These are phyloP conservation scores for Haliclona indistincta DNA, from an alignment of 37 sponge, comb jelly and placozoan species.

Conservation along the genomic window DNA sequence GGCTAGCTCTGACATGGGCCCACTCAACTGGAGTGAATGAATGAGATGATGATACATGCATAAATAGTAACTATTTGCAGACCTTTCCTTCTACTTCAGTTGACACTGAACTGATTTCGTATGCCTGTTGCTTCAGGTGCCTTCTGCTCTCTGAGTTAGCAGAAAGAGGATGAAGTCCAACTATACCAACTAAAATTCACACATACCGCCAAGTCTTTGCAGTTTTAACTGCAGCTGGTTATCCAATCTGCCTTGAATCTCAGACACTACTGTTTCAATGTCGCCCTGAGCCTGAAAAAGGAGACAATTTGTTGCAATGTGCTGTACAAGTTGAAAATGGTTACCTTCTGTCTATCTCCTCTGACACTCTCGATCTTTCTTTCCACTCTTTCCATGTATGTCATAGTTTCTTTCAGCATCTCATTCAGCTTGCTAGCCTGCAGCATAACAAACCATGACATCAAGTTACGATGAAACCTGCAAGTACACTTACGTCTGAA, in stretches of 20 bases:
- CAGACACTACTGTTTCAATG: slow-evolving; percentile 17
- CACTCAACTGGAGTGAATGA: slow-evolving; percentile 12
- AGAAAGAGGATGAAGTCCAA: background rate
- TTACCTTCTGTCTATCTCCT: background rate
- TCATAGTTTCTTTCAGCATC: slow-evolving; percentile 31
- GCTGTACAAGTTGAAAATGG: background rate
- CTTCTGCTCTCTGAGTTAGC: slow-evolving; percentile 10
- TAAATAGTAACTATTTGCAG: background rate
- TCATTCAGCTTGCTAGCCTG: slow-evolving; percentile 46
- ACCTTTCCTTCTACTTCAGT: slow-evolving; percentile 38
- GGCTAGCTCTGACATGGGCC: slow-evolving; percentile 22
- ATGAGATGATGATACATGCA: background rate
- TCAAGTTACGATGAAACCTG: no score
- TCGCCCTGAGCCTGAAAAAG: slow-evolving; percentile 12
- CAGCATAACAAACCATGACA: background rate
- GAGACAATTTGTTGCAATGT: background rate
- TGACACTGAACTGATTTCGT: slow-evolving; percentile 25
- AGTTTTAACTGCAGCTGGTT: slow-evolving; percentile 29
- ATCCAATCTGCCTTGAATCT: slow-evolving; percentile 31
- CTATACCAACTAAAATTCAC: no score
- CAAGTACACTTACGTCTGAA: no score
- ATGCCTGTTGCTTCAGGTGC: slow-evolving; percentile 15
- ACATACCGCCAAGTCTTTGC: slow-evolving; percentile 24
- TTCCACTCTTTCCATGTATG: slow-evolving; percentile 40
- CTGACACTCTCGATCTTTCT: slow-evolving; percentile 44